These are phyloP conservation scores for Linyphia triangularis DNA, from an alignment of 2,888 invertebrate species.

Conservation along the genomic window DNA sequence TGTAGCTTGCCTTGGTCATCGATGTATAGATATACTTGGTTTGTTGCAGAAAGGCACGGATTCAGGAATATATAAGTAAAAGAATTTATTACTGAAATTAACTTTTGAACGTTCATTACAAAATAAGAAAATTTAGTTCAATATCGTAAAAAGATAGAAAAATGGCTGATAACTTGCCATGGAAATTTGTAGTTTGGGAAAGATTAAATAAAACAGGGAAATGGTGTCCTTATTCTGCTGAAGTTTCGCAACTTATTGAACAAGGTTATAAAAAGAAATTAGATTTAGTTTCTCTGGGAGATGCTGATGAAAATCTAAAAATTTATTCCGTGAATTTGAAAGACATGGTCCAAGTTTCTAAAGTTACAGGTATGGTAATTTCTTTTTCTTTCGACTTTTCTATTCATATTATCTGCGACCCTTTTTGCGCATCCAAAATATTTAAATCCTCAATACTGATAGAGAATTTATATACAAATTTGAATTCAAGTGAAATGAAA, in stretches of 20 bases:
- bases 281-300: constrained; percentile 90
- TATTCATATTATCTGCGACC: too few relatives aligned
- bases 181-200: constrained; percentile 85
- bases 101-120: too few relatives aligned
- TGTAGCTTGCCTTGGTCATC: constrained; percentile 3
- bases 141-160: background rate
- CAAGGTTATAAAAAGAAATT: constrained; percentile 90
- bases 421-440: too few relatives aligned
- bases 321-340: constrained; percentile 88
- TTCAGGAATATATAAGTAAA: too few relatives aligned
- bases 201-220: constrained; percentile 86
- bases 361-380: constrained; percentile 55
- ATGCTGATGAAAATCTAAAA: constrained; percentile 89
- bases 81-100: too few relatives aligned
- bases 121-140: too few relatives aligned
- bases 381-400: background rate
- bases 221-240: constrained; percentile 92
- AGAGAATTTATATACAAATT: background rate
- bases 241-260: constrained; percentile 90
- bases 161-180: constrained; percentile 23
- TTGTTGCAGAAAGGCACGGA: too few relatives aligned
- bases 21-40: too few relatives aligned
- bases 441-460: background rate
- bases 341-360: constrained; percentile 69
- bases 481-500: background rate